Conservation (phyloP, 92 coral and sea anemone species). For the Heteractis magnifica region DNA sequence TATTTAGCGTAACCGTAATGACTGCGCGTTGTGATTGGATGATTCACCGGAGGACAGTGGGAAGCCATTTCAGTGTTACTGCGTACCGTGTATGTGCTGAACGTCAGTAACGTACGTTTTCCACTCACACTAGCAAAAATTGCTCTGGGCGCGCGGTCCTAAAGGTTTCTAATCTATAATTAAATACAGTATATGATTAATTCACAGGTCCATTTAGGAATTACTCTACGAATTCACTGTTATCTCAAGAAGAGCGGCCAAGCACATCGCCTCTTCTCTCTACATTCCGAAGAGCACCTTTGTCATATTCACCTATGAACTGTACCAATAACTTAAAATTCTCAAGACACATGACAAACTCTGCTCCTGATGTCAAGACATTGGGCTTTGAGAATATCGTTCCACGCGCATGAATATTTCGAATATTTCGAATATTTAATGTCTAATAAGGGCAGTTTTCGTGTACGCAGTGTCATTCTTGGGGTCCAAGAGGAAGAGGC, state of each 20-base stretch:
- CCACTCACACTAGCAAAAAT: too few relatives aligned
- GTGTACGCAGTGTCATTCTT: background rate
- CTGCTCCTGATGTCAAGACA: conserved; percentile 57
- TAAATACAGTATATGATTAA: background rate
- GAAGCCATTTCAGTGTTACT: too few relatives aligned
- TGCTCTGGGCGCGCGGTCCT: too few relatives aligned
- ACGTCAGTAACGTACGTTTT: too few relatives aligned
- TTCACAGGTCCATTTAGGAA: background rate
- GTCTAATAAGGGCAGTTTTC: background rate
- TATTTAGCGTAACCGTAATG: too few relatives aligned
- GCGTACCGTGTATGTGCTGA: too few relatives aligned
- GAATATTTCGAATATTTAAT: background rate
- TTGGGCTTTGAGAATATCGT: conserved; percentile 24
- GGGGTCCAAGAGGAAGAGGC: background rate
- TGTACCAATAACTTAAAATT: conserved; percentile 37
- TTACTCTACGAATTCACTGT: background rate
- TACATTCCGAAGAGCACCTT: background rate
- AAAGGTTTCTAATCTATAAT: too few relatives aligned
- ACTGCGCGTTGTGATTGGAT: too few relatives aligned
- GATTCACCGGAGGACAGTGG: too few relatives aligned
- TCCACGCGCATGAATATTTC: background rate
- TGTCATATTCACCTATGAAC: background rate
- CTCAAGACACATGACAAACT: conserved; percentile 65
- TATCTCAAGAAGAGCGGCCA: conserved; percentile 12
- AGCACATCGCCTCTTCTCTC: conserved; percentile 34